Conservation (phyloP, 2,888 invertebrate species). For the Stramonita haemastoma region DNA sequence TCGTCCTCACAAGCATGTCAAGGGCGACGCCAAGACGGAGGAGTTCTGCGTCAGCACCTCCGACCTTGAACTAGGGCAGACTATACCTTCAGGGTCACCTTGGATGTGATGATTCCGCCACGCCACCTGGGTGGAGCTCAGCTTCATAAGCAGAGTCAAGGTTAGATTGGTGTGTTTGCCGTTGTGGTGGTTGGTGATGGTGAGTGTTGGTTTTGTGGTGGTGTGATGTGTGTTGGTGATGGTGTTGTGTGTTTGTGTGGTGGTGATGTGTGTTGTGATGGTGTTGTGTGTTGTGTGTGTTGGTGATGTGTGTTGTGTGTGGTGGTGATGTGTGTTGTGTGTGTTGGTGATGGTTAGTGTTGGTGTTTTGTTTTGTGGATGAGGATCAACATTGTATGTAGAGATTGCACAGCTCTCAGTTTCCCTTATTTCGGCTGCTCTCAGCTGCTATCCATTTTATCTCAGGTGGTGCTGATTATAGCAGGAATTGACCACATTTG, state of each 20-base stretch:
- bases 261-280: neutral
- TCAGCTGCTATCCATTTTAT: no score
- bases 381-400: no score
- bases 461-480: no score
- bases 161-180: conserved; percentile 8
- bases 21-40: neutral
- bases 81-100: conserved; percentile 46
- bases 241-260: neutral
- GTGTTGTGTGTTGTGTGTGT: neutral
- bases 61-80: conserved; percentile 37
- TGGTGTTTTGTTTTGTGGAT: neutral
- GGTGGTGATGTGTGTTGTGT: neutral
- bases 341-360: no score
- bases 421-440: no score
- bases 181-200: neutral
- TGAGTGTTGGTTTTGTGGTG: conserved; percentile 4
- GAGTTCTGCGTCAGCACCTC: conserved; percentile 47
- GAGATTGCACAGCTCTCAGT: no score
- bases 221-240: neutral
- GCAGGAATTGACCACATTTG: no score
- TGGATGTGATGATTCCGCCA: conserved; percentile 18
- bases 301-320: neutral
- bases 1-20: neutral
- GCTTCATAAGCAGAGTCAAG: conserved; percentile 40
- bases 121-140: conserved; percentile 33